A percentile compares a stretch with the other conserved stretches of the same genome.
These are phyloP conservation scores for Lycia hirtaria DNA, from an alignment of 2,888 invertebrate genomes.

Conservation along the genomic window DNA sequence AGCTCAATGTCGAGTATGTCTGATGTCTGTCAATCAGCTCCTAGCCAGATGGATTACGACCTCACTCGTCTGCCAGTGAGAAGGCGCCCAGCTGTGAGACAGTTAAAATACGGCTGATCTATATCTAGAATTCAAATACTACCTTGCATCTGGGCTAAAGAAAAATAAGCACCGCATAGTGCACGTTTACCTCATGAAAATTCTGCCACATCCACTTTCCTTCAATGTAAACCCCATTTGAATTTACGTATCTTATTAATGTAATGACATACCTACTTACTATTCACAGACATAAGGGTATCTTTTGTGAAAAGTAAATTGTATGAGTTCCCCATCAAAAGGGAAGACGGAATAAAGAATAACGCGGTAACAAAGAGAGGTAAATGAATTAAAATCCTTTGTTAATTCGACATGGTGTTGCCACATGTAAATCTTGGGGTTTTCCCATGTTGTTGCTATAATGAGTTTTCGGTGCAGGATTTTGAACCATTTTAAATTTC, in stretches of 20 bases:
- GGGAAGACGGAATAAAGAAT: conserved; percentile 69
- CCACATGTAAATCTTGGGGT: conserved; percentile 29
- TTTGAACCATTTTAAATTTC: neutral
- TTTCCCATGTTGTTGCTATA: neutral
- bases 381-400: conserved; percentile 79
- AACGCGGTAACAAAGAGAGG: conserved; percentile 70
- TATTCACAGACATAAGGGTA: conserved; percentile 62
- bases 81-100: too few species aligned
- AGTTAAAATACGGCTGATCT: too few species aligned
- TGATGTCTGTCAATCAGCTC: too few species aligned
- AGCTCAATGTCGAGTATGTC: too few species aligned
- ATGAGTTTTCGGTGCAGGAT: neutral
- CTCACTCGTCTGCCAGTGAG: too few species aligned
- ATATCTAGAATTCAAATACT: too few species aligned
- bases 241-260: conserved; percentile 41
- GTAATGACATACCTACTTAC: conserved; percentile 43
- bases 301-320: conserved; percentile 70
- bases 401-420: conserved; percentile 60
- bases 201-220: conserved; percentile 1
- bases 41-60: too few species aligned
- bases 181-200: conserved; percentile 1
- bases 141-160: neutral
- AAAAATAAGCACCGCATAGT: neutral
- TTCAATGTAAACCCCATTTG: conserved; percentile 31
- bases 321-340: conserved; percentile 62